These are phyloP conservation scores for Eumacrocentrus americanus DNA, from an alignment of 2,888 invertebrate genomes.

Conservation along the genomic window DNA sequence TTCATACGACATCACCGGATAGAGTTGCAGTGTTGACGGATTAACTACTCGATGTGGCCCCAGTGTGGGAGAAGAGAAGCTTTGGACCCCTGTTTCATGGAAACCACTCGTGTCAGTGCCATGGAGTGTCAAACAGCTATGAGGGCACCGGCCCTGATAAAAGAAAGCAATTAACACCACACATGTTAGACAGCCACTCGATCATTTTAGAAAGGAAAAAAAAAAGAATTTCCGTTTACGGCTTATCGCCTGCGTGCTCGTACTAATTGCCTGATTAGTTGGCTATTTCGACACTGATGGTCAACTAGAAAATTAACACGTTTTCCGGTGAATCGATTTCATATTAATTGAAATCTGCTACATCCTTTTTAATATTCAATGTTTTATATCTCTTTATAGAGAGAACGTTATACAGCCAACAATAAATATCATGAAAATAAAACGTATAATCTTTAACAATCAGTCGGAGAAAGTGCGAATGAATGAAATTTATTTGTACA, in stretches of 20 bases:
- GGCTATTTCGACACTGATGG: no score
- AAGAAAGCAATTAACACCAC: slow-evolving; percentile 50
- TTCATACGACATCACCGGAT: slow-evolving; percentile 21
- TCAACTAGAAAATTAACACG: slow-evolving; percentile 10
- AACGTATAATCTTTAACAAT: no score
- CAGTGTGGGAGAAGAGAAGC: neutral
- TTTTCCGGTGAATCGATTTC: slow-evolving; percentile 20
- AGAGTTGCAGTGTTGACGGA: slow-evolving; percentile 45
- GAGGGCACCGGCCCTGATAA: slow-evolving; percentile 20
- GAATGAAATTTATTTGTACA: no score
- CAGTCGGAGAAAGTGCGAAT: no score
- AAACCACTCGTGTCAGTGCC: slow-evolving; percentile 32
- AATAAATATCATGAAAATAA: slow-evolving; percentile 2
- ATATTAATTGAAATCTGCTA: slow-evolving; percentile 8
- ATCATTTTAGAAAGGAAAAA: slow-evolving; percentile 42
- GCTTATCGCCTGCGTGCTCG: slow-evolving; percentile 23
- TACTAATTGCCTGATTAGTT: slow-evolving; percentile 27
- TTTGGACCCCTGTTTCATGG: slow-evolving; percentile 36
- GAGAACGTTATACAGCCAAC: no score
- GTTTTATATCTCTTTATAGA: neutral
- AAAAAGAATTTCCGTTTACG: slow-evolving; percentile 25
- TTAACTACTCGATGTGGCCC: slow-evolving; percentile 41
- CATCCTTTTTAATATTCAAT: no score
- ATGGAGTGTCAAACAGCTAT: slow-evolving; percentile 32
- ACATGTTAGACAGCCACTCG: slow-evolving; percentile 48